These are phyloP conservation scores for Caenorhabditis drosophilae DNA, from an alignment of 2,888 invertebrate genomes.

Conservation along the genomic window DNA sequence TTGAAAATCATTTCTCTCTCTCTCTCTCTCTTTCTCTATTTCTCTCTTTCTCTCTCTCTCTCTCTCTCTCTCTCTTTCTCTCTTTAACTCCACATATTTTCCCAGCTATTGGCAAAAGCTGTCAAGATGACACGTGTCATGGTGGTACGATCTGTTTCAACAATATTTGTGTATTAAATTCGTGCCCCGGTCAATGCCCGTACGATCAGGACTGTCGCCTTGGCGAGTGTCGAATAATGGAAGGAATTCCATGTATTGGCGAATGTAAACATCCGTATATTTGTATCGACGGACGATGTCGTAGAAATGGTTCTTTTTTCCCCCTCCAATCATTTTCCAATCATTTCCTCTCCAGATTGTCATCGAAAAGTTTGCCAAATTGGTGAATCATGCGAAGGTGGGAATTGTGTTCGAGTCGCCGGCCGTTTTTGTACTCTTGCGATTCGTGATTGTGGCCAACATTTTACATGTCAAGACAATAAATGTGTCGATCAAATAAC, in stretches of 20 bases:
- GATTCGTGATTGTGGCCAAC: slow-evolving; percentile 59
- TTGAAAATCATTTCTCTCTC: not conserved
- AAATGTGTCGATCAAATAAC: slow-evolving; percentile 43
- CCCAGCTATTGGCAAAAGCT: slow-evolving; percentile 40
- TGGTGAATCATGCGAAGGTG: slow-evolving; percentile 63
- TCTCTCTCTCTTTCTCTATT: too few relatives aligned
- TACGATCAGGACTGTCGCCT: slow-evolving; percentile 59
- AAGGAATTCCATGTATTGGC: slow-evolving; percentile 49
- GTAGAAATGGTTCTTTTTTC: slow-evolving; percentile 54
- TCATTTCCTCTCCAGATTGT: slow-evolving; percentile 61
- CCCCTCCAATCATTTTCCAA: too few relatives aligned
- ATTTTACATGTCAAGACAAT: slow-evolving; percentile 56
- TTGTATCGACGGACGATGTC: slow-evolving; percentile 60
- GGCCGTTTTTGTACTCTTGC: slow-evolving; percentile 56
- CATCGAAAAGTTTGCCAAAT: slow-evolving; percentile 62
- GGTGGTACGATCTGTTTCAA: slow-evolving; percentile 45
- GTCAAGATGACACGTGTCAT: slow-evolving; percentile 45
- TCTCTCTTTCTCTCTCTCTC: too few relatives aligned
- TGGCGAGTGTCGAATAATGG: slow-evolving; percentile 59
- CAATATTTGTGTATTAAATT: slow-evolving; percentile 47
- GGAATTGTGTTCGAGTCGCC: slow-evolving; percentile 58
- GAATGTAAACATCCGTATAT: slow-evolving; percentile 56
- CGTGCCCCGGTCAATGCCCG: slow-evolving; percentile 52
- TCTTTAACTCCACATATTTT: too few relatives aligned
- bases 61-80: too few relatives aligned